Base-by-base conservation (phyloP, 2,113 vertebrate species). In the Phalacrocorax brasilianus region DNA sequence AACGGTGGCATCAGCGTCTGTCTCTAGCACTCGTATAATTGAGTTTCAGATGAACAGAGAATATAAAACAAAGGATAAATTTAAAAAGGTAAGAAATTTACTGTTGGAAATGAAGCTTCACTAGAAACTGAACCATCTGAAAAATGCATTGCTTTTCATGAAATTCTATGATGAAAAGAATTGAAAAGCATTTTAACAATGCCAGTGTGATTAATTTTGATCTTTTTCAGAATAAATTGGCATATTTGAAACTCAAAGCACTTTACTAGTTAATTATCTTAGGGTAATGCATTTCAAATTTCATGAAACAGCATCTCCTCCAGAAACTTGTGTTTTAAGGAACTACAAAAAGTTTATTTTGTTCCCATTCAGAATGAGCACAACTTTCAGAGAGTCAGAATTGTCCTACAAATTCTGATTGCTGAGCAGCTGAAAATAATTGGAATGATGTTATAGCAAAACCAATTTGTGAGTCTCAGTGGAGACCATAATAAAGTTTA, bases 171-270 rank as follows among this genome's bases (percentile, higher is more conserved):
- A 68, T 68, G 24, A 92, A 86, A 95, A 90, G 13, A 89, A 89
- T 30, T 72, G 33, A 72, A 85, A 92, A 90, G 33, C 44, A 74
- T 84, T 94, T 94, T 84, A 89, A 84, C 58, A 88, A 62, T 58
- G 65, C 53, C 49, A 52, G 9, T 21, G 24, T 78, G 61, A 85
- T 90, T 92, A 80, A 91, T 84, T 89, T 93, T 75, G 35, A 87
- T 65, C 12, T 30, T 84, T 92, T 78, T 65, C 58, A 81, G 62
- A 88, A 68, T 35, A 92, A 81, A 74, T 88, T 59, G 35, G 67
- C 63, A 72, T 65, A 27, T 79, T 78, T 75, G 80, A 92, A 93
- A 86, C 66, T 74, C 40, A 94, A 80, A 74, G 73, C n/a, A 94
- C 66, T 84, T 94, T 81, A 30, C 71, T 68, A 61, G 23, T 71